These are phyloP conservation scores for Bergia sp. DNA, from an alignment of 92 coral and sea anemone genomes.

Conservation along the genomic window DNA sequence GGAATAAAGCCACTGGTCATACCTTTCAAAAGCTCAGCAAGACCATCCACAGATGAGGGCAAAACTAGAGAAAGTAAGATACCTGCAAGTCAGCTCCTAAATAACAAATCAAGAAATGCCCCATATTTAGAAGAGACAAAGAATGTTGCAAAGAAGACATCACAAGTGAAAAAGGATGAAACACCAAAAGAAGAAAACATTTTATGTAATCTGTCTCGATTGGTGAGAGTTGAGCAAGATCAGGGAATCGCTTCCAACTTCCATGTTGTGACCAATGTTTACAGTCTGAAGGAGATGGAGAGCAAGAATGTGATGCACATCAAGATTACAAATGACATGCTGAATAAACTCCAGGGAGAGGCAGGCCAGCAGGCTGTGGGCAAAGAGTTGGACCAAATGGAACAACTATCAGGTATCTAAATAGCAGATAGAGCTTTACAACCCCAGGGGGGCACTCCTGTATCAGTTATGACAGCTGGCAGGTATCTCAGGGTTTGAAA, in stretches of 20 bases:
- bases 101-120: neutral
- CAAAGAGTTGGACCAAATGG: slow-evolving; percentile 23
- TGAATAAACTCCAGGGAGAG: slow-evolving; percentile 41
- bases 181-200: slow-evolving; percentile 60
- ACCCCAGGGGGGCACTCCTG: too few species aligned
- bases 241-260: slow-evolving; percentile 47
- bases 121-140: slow-evolving; percentile 25
- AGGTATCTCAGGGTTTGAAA: too few species aligned
- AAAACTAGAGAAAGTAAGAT: neutral
- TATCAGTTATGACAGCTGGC: too few species aligned
- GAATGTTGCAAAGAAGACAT: slow-evolving; percentile 17
- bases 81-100: neutral
- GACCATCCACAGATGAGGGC: neutral
- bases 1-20: slow-evolving; percentile 12
- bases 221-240: slow-evolving; percentile 43
- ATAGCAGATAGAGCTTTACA: neutral
- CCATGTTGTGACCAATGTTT: slow-evolving; percentile 61
- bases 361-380: slow-evolving; percentile 21
- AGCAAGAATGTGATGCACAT: slow-evolving; percentile 83
- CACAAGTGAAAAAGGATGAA: slow-evolving; percentile 22
- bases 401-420: neutral
- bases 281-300: slow-evolving; percentile 66
- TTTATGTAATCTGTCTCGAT: slow-evolving; percentile 74
- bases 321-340: slow-evolving; percentile 67
- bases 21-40: neutral